phyloP scores from a whole-genome alignment of 2,888 invertebrate genomes.

The Zeuzera pyrina region DNA sequence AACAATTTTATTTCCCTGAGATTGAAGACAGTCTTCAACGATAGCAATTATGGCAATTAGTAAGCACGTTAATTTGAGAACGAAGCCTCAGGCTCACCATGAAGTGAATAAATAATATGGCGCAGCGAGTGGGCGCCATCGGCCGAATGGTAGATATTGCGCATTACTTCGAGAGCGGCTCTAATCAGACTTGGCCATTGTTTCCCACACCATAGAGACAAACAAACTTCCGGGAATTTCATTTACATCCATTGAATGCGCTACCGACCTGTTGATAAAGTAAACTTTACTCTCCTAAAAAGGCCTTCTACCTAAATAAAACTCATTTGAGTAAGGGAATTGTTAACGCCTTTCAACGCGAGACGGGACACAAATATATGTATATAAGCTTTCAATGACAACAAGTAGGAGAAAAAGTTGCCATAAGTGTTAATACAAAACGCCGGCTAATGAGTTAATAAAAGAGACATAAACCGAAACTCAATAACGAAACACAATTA shows the following conservation, averaged over 20 bases:
- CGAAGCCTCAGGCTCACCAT: too few relatives aligned
- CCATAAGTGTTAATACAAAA: not conserved
- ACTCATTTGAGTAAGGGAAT: slow-evolving; percentile 18
- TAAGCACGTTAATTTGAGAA: too few relatives aligned
- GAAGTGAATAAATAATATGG: slow-evolving; percentile 25
- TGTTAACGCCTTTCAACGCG: slow-evolving; percentile 17
- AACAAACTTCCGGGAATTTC: slow-evolving; percentile 39
- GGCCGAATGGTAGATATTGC: not conserved
- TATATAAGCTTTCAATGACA: not conserved
- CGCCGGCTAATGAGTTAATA: slow-evolving; percentile 20
- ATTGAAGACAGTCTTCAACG: too few relatives aligned
- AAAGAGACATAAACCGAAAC: slow-evolving; percentile 24
- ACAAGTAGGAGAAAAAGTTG: too few relatives aligned
- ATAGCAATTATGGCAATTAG: too few relatives aligned
- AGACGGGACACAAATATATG: not conserved
- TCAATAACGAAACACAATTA: slow-evolving; percentile 18
- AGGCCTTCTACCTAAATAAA: slow-evolving; percentile 17
- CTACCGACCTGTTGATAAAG: slow-evolving; percentile 21
- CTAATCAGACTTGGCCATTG: slow-evolving; percentile 42
- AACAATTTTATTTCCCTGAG: too few relatives aligned
- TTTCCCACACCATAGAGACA: slow-evolving; percentile 39
- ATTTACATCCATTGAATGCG: slow-evolving; percentile 37
- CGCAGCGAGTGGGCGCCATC: slow-evolving; percentile 23
- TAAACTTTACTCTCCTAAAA: slow-evolving; percentile 24
- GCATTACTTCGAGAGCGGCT: slow-evolving; percentile 19